Conservation (phyloP, 2,797 vertebrate species). For the Phoxinus dragarum region DNA sequence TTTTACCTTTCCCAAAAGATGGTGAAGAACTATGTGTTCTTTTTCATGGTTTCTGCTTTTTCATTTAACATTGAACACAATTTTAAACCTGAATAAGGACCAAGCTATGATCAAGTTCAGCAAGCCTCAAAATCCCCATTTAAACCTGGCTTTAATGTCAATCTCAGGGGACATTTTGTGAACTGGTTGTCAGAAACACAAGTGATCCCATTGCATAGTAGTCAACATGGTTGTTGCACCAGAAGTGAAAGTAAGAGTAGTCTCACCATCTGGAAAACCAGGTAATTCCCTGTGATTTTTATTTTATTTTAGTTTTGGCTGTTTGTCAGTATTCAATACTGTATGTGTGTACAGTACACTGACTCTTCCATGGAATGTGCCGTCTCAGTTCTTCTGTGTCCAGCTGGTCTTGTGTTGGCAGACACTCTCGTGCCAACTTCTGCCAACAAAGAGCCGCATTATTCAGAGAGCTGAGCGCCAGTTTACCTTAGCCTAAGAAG, state of each 20-base stretch:
- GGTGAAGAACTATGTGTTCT: neutral
- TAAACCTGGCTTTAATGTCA: neutral
- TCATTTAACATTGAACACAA: neutral
- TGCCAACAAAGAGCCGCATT: conserved; percentile 39
- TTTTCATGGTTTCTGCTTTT: neutral
- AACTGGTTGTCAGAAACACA: neutral
- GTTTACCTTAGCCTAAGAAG: neutral
- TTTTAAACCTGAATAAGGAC: neutral
- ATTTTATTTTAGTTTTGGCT: neutral
- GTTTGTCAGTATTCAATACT: neutral
- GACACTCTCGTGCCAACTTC: neutral
- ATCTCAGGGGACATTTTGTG: neutral
- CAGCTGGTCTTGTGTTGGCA: conserved; percentile 48
- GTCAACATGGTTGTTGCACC: neutral
- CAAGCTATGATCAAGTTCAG: too few relatives aligned
- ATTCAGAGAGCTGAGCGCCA: neutral
- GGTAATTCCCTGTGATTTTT: neutral
- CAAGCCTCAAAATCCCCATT: neutral
- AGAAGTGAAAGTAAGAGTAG: neutral
- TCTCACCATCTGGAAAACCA: neutral
- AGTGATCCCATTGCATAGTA: neutral
- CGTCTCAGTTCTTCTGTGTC: conserved; percentile 11
- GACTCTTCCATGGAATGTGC: conserved; percentile 7
- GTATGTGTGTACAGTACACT: neutral
- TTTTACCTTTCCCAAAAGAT: neutral